phyloP scores from a whole-genome alignment of 2,888 invertebrate species.

The Nymphalis c-album region DNA sequence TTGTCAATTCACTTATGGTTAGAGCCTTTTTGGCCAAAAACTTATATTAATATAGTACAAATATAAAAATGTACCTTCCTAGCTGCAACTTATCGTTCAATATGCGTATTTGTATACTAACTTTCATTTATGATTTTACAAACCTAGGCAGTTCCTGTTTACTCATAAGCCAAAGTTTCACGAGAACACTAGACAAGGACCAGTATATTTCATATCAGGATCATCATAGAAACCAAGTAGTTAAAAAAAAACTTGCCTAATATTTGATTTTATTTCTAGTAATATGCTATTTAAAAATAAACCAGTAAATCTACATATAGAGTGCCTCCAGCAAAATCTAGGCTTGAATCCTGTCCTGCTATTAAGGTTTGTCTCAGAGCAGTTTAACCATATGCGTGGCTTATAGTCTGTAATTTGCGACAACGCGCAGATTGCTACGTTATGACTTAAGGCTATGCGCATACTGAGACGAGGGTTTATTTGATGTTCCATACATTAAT shows the following conservation, averaged over 20 bases:
- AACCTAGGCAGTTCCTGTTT: too few species aligned
- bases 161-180: too few species aligned
- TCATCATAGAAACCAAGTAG: background rate
- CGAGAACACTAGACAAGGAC: too few species aligned
- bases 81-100: too few species aligned
- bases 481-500: background rate
- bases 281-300: conserved; percentile 27
- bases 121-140: too few species aligned
- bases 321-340: conserved; percentile 57
- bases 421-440: conserved; percentile 56
- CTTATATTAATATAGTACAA: too few species aligned
- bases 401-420: conserved; percentile 70
- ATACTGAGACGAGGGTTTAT: conserved; percentile 19
- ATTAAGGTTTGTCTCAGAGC: conserved; percentile 71
- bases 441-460: conserved; percentile 53
- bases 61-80: too few species aligned
- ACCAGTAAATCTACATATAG: conserved; percentile 27
- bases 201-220: too few species aligned
- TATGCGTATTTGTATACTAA: too few species aligned
- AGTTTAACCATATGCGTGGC: conserved; percentile 64
- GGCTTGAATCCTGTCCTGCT: conserved; percentile 62
- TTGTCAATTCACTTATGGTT: too few species aligned
- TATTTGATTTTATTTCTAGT: background rate
- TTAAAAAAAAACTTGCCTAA: background rate
- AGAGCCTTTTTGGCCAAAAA: too few species aligned